phyloP scores from a whole-genome alignment of 2,113 vertebrate species.

The Tragulus kanchil region DNA sequence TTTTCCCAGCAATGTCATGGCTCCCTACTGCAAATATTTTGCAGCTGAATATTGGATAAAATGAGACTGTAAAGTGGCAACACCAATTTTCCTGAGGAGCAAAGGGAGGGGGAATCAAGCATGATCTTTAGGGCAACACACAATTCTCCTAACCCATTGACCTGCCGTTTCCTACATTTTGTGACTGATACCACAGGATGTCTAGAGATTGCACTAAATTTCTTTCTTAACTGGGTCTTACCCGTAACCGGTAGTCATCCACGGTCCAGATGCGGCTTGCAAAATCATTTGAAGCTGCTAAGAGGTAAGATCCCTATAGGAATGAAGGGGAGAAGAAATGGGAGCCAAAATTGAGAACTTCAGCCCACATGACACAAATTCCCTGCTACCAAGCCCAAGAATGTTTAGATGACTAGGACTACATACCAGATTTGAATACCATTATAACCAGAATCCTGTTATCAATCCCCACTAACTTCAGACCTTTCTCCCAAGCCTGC shows the following conservation, averaged over 20 bases:
- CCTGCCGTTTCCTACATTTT: neutral
- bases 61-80: neutral
- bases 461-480: accelerated
- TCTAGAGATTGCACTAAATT: neutral
- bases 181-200: neutral
- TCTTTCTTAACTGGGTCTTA: conserved; percentile 82
- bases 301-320: conserved; percentile 94
- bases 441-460: accelerated
- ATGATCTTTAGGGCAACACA: neutral
- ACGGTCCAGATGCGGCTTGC: conserved; percentile 99
- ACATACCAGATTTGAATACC: neutral
- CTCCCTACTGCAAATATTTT: neutral
- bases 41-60: neutral
- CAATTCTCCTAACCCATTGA: neutral
- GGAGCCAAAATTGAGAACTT: conserved; percentile 14
- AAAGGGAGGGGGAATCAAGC: neutral
- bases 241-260: conserved; percentile 97
- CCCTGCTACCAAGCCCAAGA: neutral
- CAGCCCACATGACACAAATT: neutral
- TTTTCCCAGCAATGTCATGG: neutral
- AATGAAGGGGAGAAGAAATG: conserved; percentile 54
- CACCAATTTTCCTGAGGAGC: neutral
- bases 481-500: neutral
- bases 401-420: neutral
- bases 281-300: conserved; percentile 98